A percentile compares a stretch with the other conserved stretches of the same genome.
Conservation (phyloP, 1,140 invertebrate genomes). For the Drosophila burlai region DNA sequence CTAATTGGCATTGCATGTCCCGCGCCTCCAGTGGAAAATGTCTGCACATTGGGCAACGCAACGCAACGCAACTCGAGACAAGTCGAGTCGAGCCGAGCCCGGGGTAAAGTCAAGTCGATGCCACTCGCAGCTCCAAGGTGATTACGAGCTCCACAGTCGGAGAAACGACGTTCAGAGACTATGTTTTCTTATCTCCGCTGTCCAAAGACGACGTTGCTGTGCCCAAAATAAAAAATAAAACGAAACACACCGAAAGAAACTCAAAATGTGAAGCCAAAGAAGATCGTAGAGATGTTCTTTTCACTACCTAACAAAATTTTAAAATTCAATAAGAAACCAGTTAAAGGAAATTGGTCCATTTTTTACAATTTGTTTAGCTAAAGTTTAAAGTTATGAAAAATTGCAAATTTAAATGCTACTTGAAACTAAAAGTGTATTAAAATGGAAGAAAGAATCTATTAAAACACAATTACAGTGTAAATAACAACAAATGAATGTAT, state of each 20-base stretch:
- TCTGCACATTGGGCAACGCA: constrained; percentile 35
- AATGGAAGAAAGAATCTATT: too few relatives aligned
- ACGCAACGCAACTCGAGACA: neutral
- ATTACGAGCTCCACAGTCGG: constrained; percentile 23
- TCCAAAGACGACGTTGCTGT: constrained; percentile 8
- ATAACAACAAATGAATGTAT: neutral
- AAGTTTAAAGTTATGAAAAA: neutral
- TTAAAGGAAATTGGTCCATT: too few relatives aligned
- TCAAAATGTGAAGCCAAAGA: neutral
- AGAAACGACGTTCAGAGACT: constrained; percentile 18
- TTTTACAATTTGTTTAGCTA: neutral
- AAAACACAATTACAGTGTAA: neutral
- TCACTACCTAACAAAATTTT: neutral
- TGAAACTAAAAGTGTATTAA: too few relatives aligned
- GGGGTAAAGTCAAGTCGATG: constrained; percentile 18
- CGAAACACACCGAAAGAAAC: neutral
- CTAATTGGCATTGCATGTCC: constrained; percentile 77
- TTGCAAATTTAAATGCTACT: too few relatives aligned
- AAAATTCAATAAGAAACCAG: neutral
- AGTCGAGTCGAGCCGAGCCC: neutral
- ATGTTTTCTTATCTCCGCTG: constrained; percentile 24
- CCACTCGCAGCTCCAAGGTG: constrained; percentile 7
- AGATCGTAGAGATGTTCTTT: neutral
- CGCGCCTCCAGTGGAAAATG: constrained; percentile 31
- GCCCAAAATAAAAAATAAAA: constrained; percentile 10